These are phyloP conservation scores for Samia ricini DNA, from an alignment of 1,140 invertebrate genomes.

Conservation along the genomic window DNA sequence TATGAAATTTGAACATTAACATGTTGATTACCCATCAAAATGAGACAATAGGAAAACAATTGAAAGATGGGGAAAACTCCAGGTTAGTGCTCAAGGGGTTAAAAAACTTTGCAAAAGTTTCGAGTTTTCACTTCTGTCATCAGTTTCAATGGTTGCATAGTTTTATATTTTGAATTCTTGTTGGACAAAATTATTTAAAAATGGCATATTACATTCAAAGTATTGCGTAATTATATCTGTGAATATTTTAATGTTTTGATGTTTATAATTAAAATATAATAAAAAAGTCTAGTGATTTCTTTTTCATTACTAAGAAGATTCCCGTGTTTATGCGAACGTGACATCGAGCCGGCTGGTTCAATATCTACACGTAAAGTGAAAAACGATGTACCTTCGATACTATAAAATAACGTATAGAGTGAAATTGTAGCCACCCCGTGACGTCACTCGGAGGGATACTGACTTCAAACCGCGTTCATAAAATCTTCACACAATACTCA, in stretches of 20 bases:
- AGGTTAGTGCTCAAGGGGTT: no score
- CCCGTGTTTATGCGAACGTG: constrained; percentile 23
- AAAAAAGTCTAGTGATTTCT: constrained; percentile 25
- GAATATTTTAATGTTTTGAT: background rate
- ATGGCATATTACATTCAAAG: no score
- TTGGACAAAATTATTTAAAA: no score
- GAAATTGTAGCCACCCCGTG: background rate
- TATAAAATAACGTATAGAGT: constrained; percentile 25
- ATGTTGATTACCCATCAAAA: no score
- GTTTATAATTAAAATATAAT: background rate
- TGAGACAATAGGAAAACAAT: no score
- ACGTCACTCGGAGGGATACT: background rate
- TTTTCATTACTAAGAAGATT: constrained; percentile 51
- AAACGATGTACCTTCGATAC: constrained; percentile 46
- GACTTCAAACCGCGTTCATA: background rate
- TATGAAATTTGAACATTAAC: no score
- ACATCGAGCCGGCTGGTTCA: background rate
- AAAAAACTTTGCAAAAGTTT: no score
- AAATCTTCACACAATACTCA: no score
- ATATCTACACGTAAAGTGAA: constrained; percentile 47
- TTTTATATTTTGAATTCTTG: no score
- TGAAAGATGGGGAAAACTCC: no score
- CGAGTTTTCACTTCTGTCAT: no score
- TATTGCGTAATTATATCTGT: background rate
- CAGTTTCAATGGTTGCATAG: no score